Base-by-base conservation (phyloP, 2,797 vertebrate genomes). In the Ctenosaura bakeri region DNA sequence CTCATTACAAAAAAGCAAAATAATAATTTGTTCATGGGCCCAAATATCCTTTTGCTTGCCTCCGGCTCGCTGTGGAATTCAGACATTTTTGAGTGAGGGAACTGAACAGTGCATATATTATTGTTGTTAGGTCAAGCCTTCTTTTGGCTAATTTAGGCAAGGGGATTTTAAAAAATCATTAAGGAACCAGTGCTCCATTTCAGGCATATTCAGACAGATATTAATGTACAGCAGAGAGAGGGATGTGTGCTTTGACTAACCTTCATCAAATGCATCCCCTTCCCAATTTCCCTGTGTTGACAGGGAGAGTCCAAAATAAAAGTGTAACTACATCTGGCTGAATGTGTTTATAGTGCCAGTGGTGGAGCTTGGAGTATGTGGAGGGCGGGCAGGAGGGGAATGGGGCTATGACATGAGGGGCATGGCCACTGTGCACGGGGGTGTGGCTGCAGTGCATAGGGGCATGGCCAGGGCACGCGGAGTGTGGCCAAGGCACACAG, bases 1-100 rank as follows among this genome's bases (percentile, higher is more conserved):
- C 88, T 94, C 88, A 85, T 95, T 92, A 90, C 85, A 94, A 88
- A 94, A 90, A 73, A 85, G 77, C 46, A 79, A 92, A 92, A 91
- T 32, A 83, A 79, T 92, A 81, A 84, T 24, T 90, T 93, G 78
- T 78, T 94, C 32, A 1, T 54, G 46, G 90, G 88, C 80, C 81
- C 91, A 71, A 88, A 83, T 94, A 90, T 92, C 59, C 20, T 22
- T 88, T 32, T 10, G 52, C 29, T 26, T 14, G 32, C 52, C 56
- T 88, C 20, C 42, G 69, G 77, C 32, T 12, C 9, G 12, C 10
- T 38, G 80, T 52, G 66, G 86, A 80, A 79, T 87, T 87, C 73
- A 66, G 76, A 8, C 38, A 79, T 87, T 62, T 79, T 35, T 50
- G 42, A n/a, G 20, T n/a, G 32, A 66, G 12, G 10, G 56, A 64